phyloP scores from a whole-genome alignment of 1,140 invertebrate genomes.

The Neuroterus valhalla region DNA sequence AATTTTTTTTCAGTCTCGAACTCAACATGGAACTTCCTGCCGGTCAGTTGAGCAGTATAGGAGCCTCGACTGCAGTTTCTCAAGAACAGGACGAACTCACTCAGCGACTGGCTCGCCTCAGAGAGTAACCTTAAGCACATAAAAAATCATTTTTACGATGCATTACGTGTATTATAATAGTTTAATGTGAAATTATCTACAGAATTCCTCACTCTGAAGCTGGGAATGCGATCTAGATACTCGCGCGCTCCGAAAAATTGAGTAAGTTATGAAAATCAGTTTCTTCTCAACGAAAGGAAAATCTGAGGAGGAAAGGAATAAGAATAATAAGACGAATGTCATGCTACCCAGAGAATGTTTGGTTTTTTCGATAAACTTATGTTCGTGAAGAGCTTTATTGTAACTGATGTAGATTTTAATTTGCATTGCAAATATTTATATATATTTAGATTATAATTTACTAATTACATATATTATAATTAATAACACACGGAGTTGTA shows the following conservation, averaged over 20 bases:
- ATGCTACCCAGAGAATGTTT: too few relatives aligned
- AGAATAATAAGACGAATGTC: too few relatives aligned
- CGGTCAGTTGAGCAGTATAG: slow-evolving; percentile 85
- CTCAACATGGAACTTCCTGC: slow-evolving; percentile 96
- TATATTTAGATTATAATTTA: too few relatives aligned
- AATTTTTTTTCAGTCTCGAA: slow-evolving; percentile 85
- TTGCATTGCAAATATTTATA: too few relatives aligned
- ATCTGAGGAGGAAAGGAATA: too few relatives aligned
- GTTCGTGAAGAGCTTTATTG: too few relatives aligned
- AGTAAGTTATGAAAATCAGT: not conserved
- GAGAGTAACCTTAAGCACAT: slow-evolving; percentile 71
- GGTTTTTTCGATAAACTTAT: too few relatives aligned
- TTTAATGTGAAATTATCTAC: not conserved
- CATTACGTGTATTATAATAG: not conserved
- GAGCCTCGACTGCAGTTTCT: slow-evolving; percentile 82
- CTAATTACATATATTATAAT: too few relatives aligned
- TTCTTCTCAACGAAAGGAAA: too few relatives aligned
- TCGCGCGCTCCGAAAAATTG: not conserved
- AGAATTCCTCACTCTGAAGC: not conserved
- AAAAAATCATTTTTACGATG: not conserved
- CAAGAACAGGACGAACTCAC: slow-evolving; percentile 97
- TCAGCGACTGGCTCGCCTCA: slow-evolving; percentile 92
- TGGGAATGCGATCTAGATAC: not conserved
- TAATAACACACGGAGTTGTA: too few relatives aligned
- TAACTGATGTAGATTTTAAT: too few relatives aligned